A percentile compares a stretch with the other conserved stretches of the same genome.
phyloP scores from a whole-genome alignment of 2,113 vertebrate species.

The Edolisoma coerulescens region DNA sequence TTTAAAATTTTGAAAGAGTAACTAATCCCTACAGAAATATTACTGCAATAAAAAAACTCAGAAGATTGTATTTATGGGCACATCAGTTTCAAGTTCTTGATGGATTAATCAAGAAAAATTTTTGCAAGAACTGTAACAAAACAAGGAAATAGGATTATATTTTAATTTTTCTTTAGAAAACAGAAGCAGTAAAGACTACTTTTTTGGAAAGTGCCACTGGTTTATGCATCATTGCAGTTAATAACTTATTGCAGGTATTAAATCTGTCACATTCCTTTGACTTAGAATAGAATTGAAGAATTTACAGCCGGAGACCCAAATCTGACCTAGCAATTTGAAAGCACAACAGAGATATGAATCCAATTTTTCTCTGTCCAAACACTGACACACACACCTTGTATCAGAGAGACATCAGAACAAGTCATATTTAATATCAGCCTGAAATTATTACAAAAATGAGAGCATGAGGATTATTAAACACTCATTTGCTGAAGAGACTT shows the following conservation, averaged over 20 bases:
- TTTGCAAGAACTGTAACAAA: constrained; percentile 8
- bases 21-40: not conserved
- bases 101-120: constrained; percentile 46
- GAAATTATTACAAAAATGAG: constrained; percentile 60
- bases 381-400: constrained; percentile 48
- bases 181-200: constrained; percentile 24
- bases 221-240: constrained; percentile 75
- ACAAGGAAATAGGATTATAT: constrained; percentile 11
- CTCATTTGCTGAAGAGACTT: constrained; percentile 23
- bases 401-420: constrained; percentile 56
- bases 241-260: constrained; percentile 81
- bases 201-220: constrained; percentile 53
- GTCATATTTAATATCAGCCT: constrained; percentile 61
- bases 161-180: constrained; percentile 46
- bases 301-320: constrained; percentile 73
- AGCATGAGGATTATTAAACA: constrained; percentile 47
- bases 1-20: constrained; percentile 11
- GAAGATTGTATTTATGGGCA: not conserved
- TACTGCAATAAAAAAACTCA: constrained; percentile 1
- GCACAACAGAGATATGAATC: constrained; percentile 76
- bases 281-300: constrained; percentile 70
- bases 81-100: not conserved
- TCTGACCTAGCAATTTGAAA: constrained; percentile 76
- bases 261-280: constrained; percentile 83
- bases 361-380: constrained; percentile 73